Evolutionary conservation across 2,888 invertebrate species (phyloP), one percentile per base, ranked within the genome.

Genomic region (Pinctada fucata): DNA sequence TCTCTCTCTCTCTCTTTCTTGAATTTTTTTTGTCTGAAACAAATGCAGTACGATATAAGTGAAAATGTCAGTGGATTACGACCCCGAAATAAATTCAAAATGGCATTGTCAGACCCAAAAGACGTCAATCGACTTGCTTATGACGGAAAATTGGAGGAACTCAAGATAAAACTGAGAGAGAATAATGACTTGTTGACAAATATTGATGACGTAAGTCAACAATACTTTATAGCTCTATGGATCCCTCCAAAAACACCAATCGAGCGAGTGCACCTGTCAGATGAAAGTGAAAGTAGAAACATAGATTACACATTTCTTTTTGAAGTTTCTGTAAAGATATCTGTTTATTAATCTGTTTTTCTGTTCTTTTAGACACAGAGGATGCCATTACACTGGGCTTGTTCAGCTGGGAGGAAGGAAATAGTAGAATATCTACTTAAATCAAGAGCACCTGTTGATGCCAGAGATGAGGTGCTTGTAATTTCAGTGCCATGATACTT

Each of bases 341-440:
- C 31, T 31, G 31, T 31, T 31, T 31, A 1, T 31, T 31, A 31
- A 31, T 31, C 31, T 31, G 31, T 31, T 31, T 58, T 6, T 58
- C 6, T 45, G 48, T 47, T 47, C 45, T 81, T 84, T 70, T 82
- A 91, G 91, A 87, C 88, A 79, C 86, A 88, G 67, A 94, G 97
- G 78, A 93, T 95, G 84, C 93, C 96, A 49, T 92, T 97, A 83
- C 97, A 97, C 91, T 97, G 97, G 97, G 96, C 96, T 73, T 94
- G 95, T 58, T 93, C 96, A 74, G 95, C 96, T 79, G 97, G 97
- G 49, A 96, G 96, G 91, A 94, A 95, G 74, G 95, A 95, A 84
- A 93, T 97, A 74, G 96, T 96, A 0, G 94, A 95, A 71, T 95
- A 94, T 92, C 93, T 97, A 52, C 91, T 96, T 58, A 95, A 95